Conservation (phyloP, 2,888 invertebrate species). For the Latrodectus elegans region DNA sequence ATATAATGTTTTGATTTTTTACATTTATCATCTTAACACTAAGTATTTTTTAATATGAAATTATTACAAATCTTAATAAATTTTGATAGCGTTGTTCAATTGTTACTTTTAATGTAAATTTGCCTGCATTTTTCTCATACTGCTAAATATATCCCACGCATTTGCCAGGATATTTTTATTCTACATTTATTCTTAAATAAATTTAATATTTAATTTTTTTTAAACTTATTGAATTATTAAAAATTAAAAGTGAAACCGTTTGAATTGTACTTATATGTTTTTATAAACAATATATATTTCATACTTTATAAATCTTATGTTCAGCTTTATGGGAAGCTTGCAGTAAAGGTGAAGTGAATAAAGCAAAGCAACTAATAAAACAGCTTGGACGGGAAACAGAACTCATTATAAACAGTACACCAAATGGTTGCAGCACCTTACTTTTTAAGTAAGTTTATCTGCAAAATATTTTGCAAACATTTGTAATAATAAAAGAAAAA, state of each 20-base stretch:
- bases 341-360: constrained; percentile 82
- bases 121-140: not conserved
- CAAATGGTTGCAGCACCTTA: constrained; percentile 89
- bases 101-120: too few species aligned
- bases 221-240: not conserved
- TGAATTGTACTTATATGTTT: not conserved
- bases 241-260: not conserved
- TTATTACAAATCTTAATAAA: too few species aligned
- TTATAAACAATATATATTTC: not conserved
- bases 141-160: not conserved
- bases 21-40: too few species aligned
- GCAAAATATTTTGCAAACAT: not conserved
- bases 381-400: constrained; percentile 74
- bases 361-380: constrained; percentile 81
- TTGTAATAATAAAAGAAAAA: too few species aligned
- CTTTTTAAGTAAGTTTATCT: constrained; percentile 84
- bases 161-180: not conserved
- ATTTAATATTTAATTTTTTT: not conserved
- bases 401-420: constrained; percentile 87
- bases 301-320: constrained; percentile 69
- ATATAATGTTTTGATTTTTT: too few species aligned
- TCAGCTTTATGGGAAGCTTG: constrained; percentile 85
- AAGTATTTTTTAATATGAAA: too few species aligned
- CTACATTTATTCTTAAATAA: not conserved
- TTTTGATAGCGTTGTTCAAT: too few species aligned